phyloP scores from a whole-genome alignment of 2,113 vertebrate genomes.

The Ammodytes marinus region DNA sequence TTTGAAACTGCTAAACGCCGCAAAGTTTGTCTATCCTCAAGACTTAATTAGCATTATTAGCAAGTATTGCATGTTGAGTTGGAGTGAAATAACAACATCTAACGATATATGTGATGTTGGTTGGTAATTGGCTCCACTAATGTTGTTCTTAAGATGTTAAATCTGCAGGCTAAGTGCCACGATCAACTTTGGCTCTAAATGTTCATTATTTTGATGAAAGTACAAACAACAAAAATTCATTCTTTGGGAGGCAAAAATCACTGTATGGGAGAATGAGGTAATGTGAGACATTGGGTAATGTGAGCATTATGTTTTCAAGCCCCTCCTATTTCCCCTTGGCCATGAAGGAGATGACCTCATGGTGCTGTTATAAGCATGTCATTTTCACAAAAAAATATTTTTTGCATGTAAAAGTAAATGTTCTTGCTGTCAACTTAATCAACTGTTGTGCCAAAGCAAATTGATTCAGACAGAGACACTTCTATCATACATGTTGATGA shows the following conservation, averaged over 20 bases:
- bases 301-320: too few relatives aligned
- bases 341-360: too few relatives aligned
- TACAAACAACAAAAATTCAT: neutral
- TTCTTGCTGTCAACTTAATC: too few relatives aligned
- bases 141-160: neutral
- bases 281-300: too few relatives aligned
- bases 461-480: too few relatives aligned
- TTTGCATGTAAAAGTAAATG: too few relatives aligned
- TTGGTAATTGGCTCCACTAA: conserved; percentile 11
- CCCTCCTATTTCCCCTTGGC: neutral
- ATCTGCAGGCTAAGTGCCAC: neutral
- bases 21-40: neutral
- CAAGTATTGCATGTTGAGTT: neutral
- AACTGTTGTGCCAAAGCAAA: too few relatives aligned
- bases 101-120: neutral
- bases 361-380: too few relatives aligned
- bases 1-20: neutral
- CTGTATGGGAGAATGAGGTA: neutral
- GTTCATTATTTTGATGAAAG: neutral
- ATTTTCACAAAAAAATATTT: too few relatives aligned
- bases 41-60: neutral
- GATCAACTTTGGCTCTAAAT: neutral
- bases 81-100: neutral
- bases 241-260: neutral
- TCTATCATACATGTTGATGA: too few relatives aligned